phyloP scores from a whole-genome alignment of 92 coral and sea anemone genomes.

The Zoanthus gigantus region DNA sequence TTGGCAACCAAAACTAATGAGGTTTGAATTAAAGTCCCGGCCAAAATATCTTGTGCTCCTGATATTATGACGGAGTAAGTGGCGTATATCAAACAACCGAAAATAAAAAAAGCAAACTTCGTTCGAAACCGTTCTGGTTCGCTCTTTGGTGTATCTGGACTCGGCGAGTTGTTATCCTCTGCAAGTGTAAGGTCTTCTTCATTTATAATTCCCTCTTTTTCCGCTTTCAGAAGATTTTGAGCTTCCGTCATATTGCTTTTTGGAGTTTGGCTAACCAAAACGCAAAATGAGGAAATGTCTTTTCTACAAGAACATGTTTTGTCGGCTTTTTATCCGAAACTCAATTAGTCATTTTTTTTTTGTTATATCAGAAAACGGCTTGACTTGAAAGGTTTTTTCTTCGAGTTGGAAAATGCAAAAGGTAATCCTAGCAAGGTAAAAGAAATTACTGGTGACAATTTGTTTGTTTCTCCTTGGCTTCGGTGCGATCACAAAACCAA shows the following conservation, averaged over 20 bases:
- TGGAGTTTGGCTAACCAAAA: neutral
- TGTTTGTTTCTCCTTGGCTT: neutral
- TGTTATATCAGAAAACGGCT: neutral
- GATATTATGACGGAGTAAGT: constrained; percentile 72
- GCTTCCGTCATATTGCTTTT: constrained; percentile 21
- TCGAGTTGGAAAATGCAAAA: neutral
- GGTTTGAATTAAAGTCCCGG: constrained; percentile 88
- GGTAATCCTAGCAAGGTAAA: neutral
- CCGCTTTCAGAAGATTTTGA: neutral
- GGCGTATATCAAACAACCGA: constrained; percentile 60
- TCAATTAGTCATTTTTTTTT: neutral
- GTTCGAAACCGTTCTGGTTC: constrained; percentile 75
- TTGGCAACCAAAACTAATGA: constrained; percentile 85
- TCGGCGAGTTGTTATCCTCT: neutral
- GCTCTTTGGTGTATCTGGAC: neutral
- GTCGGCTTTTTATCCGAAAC: neutral
- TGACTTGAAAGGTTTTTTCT: neutral
- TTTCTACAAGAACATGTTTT: neutral
- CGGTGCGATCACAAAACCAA: neutral
- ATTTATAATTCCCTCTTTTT: neutral
- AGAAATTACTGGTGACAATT: neutral
- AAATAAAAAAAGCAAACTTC: constrained; percentile 71
- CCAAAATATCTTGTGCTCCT: constrained; percentile 86
- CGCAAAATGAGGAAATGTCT: neutral
- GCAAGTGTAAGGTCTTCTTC: neutral